phyloP scores from a whole-genome alignment of 2,113 vertebrate species.

The Delphinapterus leucas region DNA sequence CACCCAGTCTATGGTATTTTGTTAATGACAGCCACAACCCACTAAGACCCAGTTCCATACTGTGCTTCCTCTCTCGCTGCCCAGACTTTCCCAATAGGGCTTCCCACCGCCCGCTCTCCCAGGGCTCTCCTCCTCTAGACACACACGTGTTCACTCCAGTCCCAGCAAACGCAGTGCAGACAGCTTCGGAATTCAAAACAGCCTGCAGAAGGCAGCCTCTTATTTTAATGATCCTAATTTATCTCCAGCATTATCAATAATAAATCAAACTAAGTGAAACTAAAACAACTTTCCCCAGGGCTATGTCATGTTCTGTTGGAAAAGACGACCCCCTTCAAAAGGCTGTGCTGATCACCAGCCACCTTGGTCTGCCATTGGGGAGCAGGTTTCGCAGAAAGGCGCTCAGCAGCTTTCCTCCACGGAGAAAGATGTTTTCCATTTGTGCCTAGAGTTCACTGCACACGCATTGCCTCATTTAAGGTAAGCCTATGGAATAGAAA shows the following conservation, averaged over 20 bases:
- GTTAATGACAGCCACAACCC: rapidly evolving
- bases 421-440: not conserved
- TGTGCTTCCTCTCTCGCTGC: not conserved
- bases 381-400: not conserved
- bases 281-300: conserved; percentile 44
- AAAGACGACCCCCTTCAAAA: conserved; percentile 49
- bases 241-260: conserved; percentile 72
- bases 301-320: conserved; percentile 54
- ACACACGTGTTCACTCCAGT: not conserved
- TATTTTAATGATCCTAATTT: conserved; percentile 71
- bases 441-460: not conserved
- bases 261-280: conserved; percentile 74
- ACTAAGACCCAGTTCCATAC: rapidly evolving
- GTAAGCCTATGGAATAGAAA: not conserved
- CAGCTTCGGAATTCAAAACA: conserved; percentile 39
- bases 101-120: not conserved
- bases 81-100: not conserved
- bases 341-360: not conserved
- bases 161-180: not conserved
- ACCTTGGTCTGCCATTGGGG: not conserved
- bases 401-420: rapidly evolving
- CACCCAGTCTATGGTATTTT: not conserved
- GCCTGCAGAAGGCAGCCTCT: conserved; percentile 8
- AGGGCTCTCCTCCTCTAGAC: not conserved
- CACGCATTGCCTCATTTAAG: not conserved